Percentiles rank a stretch among this genome's conserved stretches.
These are phyloP conservation scores for Drosophila melanocephala DNA, from an alignment of 2,888 invertebrate genomes.

Conservation along the genomic window DNA sequence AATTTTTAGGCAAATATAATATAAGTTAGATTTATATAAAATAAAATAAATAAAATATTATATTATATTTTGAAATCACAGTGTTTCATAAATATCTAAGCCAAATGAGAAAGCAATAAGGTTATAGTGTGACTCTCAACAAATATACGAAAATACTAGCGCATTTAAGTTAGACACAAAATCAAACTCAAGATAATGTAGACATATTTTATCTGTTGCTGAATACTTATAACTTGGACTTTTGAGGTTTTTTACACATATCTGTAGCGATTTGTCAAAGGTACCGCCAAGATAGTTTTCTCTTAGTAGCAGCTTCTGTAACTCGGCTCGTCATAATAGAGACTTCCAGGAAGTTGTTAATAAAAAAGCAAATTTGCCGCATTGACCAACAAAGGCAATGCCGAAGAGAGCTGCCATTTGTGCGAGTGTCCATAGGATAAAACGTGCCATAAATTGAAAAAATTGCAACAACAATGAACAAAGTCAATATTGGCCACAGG, in stretches of 20 bases:
- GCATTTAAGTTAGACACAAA: not conserved
- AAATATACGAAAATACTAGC: not conserved
- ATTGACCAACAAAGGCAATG: constrained; percentile 11
- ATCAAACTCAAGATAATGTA: not conserved
- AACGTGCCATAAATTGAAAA: constrained; percentile 70
- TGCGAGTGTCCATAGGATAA: constrained; percentile 36
- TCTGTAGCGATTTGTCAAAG: constrained; percentile 15
- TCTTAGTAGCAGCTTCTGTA: constrained; percentile 1
- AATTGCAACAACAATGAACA: constrained; percentile 47
- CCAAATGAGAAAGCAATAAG: not conserved
- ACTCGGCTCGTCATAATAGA: constrained; percentile 43
- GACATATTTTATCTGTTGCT: not conserved
- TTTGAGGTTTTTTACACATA: not conserved
- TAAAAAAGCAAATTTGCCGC: constrained; percentile 35
- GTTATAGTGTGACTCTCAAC: not conserved
- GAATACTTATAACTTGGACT: not conserved
- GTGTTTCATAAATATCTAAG: not conserved
- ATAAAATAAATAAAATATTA: not conserved
- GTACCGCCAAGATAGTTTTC: constrained; percentile 7
- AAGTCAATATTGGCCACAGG: constrained; percentile 56
- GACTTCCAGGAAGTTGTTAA: constrained; percentile 71
- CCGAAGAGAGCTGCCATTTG: constrained; percentile 13
- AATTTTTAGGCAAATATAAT: not conserved
- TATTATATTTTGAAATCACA: not conserved
- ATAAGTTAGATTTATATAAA: not conserved